These are phyloP conservation scores for Gobio gobio DNA, from an alignment of 2,113 vertebrate genomes.

Conservation along the genomic window DNA sequence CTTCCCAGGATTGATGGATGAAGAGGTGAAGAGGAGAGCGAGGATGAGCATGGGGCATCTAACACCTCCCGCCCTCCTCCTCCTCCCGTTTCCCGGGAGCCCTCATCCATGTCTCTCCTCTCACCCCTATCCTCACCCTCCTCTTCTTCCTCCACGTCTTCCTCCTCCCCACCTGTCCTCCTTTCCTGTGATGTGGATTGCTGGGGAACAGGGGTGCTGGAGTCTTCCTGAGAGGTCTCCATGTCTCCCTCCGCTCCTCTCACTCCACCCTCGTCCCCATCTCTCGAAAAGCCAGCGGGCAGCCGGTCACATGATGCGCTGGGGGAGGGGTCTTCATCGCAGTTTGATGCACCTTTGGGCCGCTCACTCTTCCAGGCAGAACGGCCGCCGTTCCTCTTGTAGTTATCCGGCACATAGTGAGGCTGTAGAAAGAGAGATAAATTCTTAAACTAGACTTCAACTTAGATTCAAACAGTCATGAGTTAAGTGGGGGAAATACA, in stretches of 20 bases:
- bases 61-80: constrained; percentile 65
- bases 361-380: constrained; percentile 95
- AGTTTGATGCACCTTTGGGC: constrained; percentile 76
- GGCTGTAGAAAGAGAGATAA: constrained; percentile 75
- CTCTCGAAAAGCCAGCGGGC: constrained; percentile 50
- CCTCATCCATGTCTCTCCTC: constrained; percentile 75
- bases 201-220: constrained; percentile 49
- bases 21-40: constrained; percentile 68
- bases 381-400: constrained; percentile 95
- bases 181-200: constrained; percentile 48
- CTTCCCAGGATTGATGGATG: constrained; percentile 77
- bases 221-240: constrained; percentile 61
- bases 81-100: constrained; percentile 64
- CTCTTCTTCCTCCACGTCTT: constrained; percentile 59
- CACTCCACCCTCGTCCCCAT: constrained; percentile 58
- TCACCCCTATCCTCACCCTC: constrained; percentile 76
- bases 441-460: background rate
- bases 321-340: constrained; percentile 73
- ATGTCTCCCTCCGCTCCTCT: constrained; percentile 62
- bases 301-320: constrained; percentile 61
- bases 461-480: background rate
- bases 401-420: constrained; percentile 98
- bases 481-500: background rate
- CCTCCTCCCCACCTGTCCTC: constrained; percentile 65
- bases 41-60: constrained; percentile 67